Base-by-base conservation (phyloP, 1,140 invertebrate genomes). In the Pinna nobilis region DNA sequence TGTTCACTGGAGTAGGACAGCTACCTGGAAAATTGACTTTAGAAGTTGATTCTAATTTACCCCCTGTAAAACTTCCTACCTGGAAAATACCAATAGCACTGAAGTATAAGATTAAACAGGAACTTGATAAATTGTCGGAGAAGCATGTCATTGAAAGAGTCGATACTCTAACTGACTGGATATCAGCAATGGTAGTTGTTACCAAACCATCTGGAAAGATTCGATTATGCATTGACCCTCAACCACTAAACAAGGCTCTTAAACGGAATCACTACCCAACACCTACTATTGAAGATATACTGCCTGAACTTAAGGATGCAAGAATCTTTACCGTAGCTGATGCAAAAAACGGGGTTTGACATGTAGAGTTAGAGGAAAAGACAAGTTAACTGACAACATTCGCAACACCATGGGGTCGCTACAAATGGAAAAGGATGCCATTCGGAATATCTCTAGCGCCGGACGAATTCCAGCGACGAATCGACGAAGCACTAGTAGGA, bases 211-310 rank as follows among this genome's bases (percentile, higher is more conserved):
- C 69, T 63, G 74, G 76, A 7, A 70, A 69, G 61, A 44, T 69
- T 3, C 47, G 59, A 3, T 20, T 69, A 9, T 78, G 50, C 39
- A 66, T 70, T n/a, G 70, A 72, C 37, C 70, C 70, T 20, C 55
- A 74, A 59, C 68, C 79, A 57, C 67, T 89, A 23, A 89, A 88
- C 66, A 70, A 79, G 70, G 79, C 77, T 28, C 66, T 85, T 1
- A 23, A 49, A 28, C 49, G 78, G n/a, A 59, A 72, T n/a, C 82
- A 78, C 61, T 73, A 47, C 37, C 51, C 61, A 5, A 51, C 49
- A 7, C 61, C 70, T 28, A 47, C 50, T 7, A 66, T 65, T 13
- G 75, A 81, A 23, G 78, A 70, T n/a, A 68, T 74, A 88, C 79
- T 84, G 79, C 55, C 66, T 78, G 51, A 74, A n/a, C n/a, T n/a